phyloP scores from a whole-genome alignment of 2,888 invertebrate species.

The Yponomeuta cagnagella region DNA sequence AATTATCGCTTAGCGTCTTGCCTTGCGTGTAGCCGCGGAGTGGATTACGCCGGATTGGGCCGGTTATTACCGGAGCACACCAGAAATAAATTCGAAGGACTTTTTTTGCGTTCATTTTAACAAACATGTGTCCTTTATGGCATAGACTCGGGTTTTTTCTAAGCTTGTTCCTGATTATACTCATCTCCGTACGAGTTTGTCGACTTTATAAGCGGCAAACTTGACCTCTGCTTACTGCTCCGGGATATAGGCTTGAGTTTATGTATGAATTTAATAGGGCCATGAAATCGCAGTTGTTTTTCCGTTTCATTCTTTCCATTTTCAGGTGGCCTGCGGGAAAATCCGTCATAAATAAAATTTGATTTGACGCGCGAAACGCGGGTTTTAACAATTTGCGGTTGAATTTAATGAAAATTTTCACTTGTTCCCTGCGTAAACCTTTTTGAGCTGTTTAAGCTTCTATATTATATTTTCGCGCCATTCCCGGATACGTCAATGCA shows the following conservation, averaged over 20 bases:
- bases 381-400: not conserved
- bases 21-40: conserved; percentile 30
- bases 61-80: conserved; percentile 3
- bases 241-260: too few relatives aligned
- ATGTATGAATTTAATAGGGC: too few relatives aligned
- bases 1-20: conserved; percentile 41
- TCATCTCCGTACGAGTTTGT: not conserved
- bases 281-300: not conserved
- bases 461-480: not conserved
- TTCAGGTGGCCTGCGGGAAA: conserved; percentile 50
- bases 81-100: not conserved
- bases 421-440: not conserved
- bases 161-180: not conserved
- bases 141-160: not conserved
- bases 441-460: conserved; percentile 1
- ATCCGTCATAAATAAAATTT: conserved; percentile 66
- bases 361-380: conserved; percentile 59
- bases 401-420: conserved; percentile 2
- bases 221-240: too few relatives aligned
- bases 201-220: too few relatives aligned
- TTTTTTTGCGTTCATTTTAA: not conserved
- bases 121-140: not conserved
- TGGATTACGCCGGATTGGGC: conserved; percentile 36
- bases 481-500: not conserved
- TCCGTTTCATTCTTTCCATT: conserved; percentile 28